phyloP scores from a whole-genome alignment of 2,113 vertebrate genomes.

The Murina feae region DNA sequence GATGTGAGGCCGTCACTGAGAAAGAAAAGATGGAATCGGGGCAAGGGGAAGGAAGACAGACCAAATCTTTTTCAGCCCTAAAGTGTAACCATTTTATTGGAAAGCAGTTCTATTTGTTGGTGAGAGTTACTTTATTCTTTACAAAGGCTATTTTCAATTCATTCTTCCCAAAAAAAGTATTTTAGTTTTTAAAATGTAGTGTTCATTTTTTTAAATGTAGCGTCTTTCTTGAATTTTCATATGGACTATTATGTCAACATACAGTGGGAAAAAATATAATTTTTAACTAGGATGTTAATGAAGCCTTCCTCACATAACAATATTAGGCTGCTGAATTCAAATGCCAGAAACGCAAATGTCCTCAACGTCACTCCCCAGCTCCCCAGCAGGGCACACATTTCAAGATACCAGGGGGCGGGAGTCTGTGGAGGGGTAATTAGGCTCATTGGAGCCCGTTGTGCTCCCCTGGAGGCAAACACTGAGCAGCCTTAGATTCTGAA shows the following conservation, averaged over 20 bases:
- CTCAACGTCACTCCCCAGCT: not conserved
- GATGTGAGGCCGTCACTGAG: not conserved
- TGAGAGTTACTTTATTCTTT: not conserved
- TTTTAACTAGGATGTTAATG: constrained; percentile 1
- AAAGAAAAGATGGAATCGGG: not conserved
- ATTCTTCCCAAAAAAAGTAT: not conserved
- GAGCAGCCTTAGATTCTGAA: constrained; percentile 4
- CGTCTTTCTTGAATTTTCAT: constrained; percentile 54
- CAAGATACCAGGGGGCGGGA: not conserved
- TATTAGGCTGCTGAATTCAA: not conserved
- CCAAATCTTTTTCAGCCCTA: not conserved
- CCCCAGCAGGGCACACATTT: not conserved
- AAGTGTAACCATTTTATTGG: not conserved
- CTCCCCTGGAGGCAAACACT: not conserved
- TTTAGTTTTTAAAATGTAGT: not conserved
- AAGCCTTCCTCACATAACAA: constrained; percentile 12
- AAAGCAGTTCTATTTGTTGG: not conserved
- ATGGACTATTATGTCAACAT: not conserved
- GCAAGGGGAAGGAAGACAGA: not conserved
- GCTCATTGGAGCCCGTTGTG: not conserved
- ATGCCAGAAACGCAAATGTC: not conserved
- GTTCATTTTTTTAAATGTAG: not conserved
- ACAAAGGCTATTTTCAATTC: not conserved
- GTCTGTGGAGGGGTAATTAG: not conserved
- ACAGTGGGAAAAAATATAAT: not conserved